Conservation (phyloP, 1,140 invertebrate species). For the Drosophila paulistorum region DNA sequence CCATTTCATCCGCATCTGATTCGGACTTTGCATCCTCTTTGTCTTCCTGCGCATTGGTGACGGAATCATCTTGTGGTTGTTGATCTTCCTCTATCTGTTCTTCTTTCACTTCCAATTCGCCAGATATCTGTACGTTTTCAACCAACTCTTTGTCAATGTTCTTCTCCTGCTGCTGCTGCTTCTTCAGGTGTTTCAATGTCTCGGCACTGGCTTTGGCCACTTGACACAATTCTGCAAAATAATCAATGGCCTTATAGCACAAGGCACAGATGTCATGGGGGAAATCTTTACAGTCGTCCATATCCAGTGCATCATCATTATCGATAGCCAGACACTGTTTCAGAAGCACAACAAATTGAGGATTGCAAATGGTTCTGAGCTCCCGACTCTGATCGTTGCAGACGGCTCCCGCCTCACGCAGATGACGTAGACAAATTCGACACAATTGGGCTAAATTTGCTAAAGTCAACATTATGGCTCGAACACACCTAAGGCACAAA, state of each 20-base stretch:
- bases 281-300: conserved; percentile 51
- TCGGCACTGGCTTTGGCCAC: conserved; percentile 59
- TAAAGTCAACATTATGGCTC: conserved; percentile 51
- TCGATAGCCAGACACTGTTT: conserved; percentile 65
- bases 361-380: conserved; percentile 9
- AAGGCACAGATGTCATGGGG: conserved; percentile 63
- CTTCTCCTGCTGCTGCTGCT: background rate
- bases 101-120: conserved; percentile 45
- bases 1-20: conserved; percentile 21
- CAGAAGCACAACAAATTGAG: conserved; percentile 47
- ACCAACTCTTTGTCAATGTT: conserved; percentile 22
- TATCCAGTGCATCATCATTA: conserved; percentile 48
- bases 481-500: background rate
- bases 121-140: conserved; percentile 24
- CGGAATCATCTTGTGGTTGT: background rate
- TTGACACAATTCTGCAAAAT: conserved; percentile 62
- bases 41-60: background rate
- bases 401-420: conserved; percentile 46
- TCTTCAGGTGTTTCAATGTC: conserved; percentile 28
- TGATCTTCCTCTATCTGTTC: conserved; percentile 43
- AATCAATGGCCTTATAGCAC: conserved; percentile 64
- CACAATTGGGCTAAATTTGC: conserved; percentile 67
- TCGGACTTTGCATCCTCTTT: conserved; percentile 16
- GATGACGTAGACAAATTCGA: conserved; percentile 66
- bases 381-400: conserved; percentile 13